Conservation (phyloP, 2,888 invertebrate species). For the Hydroisotoma schaefferi region DNA sequence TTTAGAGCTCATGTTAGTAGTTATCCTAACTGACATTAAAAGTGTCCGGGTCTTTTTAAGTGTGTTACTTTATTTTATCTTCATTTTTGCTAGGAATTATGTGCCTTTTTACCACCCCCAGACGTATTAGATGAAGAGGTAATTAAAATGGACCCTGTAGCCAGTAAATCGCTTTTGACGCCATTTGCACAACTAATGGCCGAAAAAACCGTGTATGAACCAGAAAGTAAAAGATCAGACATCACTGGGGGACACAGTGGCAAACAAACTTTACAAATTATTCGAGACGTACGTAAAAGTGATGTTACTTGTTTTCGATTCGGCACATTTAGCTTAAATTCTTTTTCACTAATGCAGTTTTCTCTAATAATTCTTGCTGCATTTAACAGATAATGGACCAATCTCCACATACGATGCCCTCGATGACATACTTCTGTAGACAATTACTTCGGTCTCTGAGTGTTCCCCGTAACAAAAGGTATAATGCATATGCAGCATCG, state of each 20-base stretch:
- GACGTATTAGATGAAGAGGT: constrained; percentile 13
- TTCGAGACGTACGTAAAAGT: constrained; percentile 26
- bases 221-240: not conserved
- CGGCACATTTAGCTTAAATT: too few relatives aligned
- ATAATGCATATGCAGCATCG: too few relatives aligned
- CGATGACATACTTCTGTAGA: constrained; percentile 38
- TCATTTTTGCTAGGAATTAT: constrained; percentile 31
- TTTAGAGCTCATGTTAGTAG: not conserved
- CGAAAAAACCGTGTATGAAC: constrained; percentile 27
- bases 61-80: not conserved
- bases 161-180: constrained; percentile 18
- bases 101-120: constrained; percentile 24
- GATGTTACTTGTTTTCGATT: not conserved
- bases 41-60: too few relatives aligned
- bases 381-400: constrained; percentile 41
- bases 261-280: constrained; percentile 12
- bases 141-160: constrained; percentile 6
- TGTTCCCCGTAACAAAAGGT: constrained; percentile 7
- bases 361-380: too few relatives aligned
- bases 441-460: constrained; percentile 31
- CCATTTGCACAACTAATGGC: constrained; percentile 38
- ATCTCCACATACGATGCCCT: constrained; percentile 47
- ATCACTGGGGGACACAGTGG: not conserved
- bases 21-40: not conserved
- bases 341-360: too few relatives aligned